These are phyloP conservation scores for Celastrina argiolus DNA, from an alignment of 2,888 invertebrate species.

Conservation along the genomic window DNA sequence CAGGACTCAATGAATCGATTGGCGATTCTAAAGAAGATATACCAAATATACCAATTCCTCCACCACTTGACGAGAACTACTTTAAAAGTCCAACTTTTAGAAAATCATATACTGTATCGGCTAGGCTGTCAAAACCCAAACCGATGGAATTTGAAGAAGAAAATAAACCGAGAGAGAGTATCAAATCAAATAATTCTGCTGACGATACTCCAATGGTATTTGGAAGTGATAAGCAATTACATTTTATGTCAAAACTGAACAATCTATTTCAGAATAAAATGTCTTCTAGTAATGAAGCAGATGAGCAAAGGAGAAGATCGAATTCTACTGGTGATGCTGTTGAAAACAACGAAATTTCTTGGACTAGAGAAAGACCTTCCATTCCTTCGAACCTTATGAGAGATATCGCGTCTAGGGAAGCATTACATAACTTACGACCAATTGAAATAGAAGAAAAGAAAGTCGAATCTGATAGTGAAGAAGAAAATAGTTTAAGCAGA, in stretches of 20 bases:
- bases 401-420: slow-evolving; percentile 51
- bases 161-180: slow-evolving; percentile 38
- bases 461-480: slow-evolving; percentile 39
- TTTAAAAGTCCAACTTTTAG: slow-evolving; percentile 45
- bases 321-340: slow-evolving; percentile 58
- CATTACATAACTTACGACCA: slow-evolving; percentile 48
- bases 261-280: slow-evolving; percentile 61
- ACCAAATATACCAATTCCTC: slow-evolving; percentile 59
- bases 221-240: slow-evolving; percentile 47
- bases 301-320: slow-evolving; percentile 54
- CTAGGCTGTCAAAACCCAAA: slow-evolving; percentile 35
- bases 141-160: slow-evolving; percentile 35
- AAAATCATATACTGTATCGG: slow-evolving; percentile 45
- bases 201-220: slow-evolving; percentile 45
- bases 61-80: slow-evolving; percentile 60
- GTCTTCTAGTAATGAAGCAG: slow-evolving; percentile 43
- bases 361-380: slow-evolving; percentile 44
- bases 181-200: slow-evolving; percentile 40
- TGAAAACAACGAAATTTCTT: slow-evolving; percentile 44
- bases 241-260: slow-evolving; percentile 66
- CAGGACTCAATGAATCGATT: slow-evolving; percentile 48
- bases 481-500: slow-evolving; percentile 53
- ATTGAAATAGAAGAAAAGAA: slow-evolving; percentile 42
- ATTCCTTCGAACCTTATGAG: slow-evolving; percentile 59
- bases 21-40: slow-evolving; percentile 48